Evolutionary conservation across 2,113 vertebrate species (phyloP), one percentile per base, ranked within the genome.

Genomic region (Spea multiplicata): DNA sequence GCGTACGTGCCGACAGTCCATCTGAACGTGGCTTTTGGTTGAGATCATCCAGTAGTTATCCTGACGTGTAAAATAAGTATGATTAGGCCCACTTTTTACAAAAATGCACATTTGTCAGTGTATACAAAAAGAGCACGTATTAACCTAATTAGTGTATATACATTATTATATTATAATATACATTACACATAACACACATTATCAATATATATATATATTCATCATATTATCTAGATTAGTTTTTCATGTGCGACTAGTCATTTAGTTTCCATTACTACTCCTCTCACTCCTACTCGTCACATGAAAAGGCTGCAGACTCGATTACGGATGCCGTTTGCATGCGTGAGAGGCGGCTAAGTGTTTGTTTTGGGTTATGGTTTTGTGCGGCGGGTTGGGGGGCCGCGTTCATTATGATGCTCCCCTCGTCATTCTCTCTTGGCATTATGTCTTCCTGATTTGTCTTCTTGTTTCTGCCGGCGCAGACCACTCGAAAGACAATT

Each of bases 241-340:
- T 30, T 30, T 30, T 30, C 30, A 30, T 30, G 30, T 30, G 1
- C 30, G 30, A 30, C 30, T 30, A 88, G 86, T 83, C 88, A 86
- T 89, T 84, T 88, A 89, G 90, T 89, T 88, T 91, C 88, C 83
- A 82, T 84, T 85, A 85, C 89, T 88, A 86, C 80, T 89, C 88
- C 86, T 90, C 83, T 86, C 81, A 85, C 81, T 83, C 85, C 88
- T 87, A 89, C 88, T 45, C 46, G 83, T 9, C 66, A 83, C 84
- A 88, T 87, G 87, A 83, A 78, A 76, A 89, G 80, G 88, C 89
- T 88, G 88, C 90, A 88, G 90, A 90, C 89, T 90, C 89, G 86
- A 84, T 87, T 87, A 90, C 90, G 92, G 91, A 91, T 90, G 91
- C 85, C 90, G 91, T 92, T 92, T 92, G 88, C 89, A 92, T 92